phyloP scores from a whole-genome alignment of 2,888 invertebrate species.

The Villa cingulata region DNA sequence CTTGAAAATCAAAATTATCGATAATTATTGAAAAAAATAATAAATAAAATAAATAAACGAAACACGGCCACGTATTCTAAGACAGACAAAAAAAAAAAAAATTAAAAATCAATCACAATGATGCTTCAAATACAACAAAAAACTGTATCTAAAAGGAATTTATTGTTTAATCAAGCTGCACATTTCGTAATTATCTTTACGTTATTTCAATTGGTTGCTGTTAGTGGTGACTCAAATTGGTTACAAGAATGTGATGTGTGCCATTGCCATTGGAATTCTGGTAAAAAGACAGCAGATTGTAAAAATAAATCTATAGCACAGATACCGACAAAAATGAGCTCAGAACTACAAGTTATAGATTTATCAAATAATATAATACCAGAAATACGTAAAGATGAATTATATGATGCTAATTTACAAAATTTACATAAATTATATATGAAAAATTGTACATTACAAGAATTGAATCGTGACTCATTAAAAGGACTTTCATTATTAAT shows the following conservation, averaged over 20 bases:
- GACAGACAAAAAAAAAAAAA: too few relatives aligned
- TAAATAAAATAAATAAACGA: too few relatives aligned
- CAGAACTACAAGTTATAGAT: slow-evolving; percentile 58
- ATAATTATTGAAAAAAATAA: too few relatives aligned
- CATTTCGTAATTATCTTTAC: slow-evolving; percentile 1
- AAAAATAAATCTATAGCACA: slow-evolving; percentile 47
- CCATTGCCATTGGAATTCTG: slow-evolving; percentile 74
- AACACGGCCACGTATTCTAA: too few relatives aligned
- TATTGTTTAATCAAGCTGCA: background rate
- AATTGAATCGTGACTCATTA: slow-evolving; percentile 62
- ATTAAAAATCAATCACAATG: background rate
- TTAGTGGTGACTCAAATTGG: slow-evolving; percentile 26
- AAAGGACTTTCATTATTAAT: slow-evolving; percentile 62
- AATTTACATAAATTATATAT: slow-evolving; percentile 72
- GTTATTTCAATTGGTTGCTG: background rate
- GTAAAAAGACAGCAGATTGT: slow-evolving; percentile 75
- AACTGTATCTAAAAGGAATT: background rate
- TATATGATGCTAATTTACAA: slow-evolving; percentile 52
- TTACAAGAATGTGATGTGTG: slow-evolving; percentile 40
- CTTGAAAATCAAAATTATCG: too few relatives aligned
- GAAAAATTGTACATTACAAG: slow-evolving; percentile 56
- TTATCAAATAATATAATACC: slow-evolving; percentile 55
- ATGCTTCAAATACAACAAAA: background rate
- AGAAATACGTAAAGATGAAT: slow-evolving; percentile 52
- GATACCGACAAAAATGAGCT: slow-evolving; percentile 59